Conservation (phyloP, 2,888 invertebrate species). For the Argyra leucocephala region DNA sequence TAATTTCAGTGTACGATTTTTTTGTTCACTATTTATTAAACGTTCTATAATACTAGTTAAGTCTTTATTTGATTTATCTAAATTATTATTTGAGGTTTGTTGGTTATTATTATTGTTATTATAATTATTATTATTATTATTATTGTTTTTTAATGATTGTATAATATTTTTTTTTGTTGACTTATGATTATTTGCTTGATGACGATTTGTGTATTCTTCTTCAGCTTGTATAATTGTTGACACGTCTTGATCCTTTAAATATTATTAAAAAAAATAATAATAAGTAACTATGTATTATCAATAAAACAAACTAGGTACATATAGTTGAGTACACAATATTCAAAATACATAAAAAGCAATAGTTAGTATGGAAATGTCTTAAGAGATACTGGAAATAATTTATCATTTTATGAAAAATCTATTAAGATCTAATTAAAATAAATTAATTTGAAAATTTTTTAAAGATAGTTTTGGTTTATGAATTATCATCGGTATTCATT, state of each 20-base stretch:
- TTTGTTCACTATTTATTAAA: conserved; percentile 40
- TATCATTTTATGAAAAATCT: no score
- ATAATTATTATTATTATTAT: conserved; percentile 12
- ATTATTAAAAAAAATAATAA: conserved; percentile 13
- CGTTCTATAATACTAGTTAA: conserved; percentile 50
- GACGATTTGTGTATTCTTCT: conserved; percentile 38
- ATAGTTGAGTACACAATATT: no score
- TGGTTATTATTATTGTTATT: conserved; percentile 15
- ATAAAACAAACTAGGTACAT: no score
- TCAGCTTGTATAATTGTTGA: conserved; percentile 47
- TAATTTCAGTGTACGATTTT: conserved; percentile 26
- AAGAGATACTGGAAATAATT: no score
- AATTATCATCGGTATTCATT: no score
- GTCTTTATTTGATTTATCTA: conserved; percentile 46
- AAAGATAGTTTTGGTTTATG: no score
- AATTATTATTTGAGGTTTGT: conserved; percentile 23
- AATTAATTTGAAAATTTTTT: no score
- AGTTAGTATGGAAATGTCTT: no score
- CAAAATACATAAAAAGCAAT: no score
- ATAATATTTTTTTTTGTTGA: conserved; percentile 30
- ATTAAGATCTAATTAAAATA: no score
- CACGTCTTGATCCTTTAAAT: conserved; percentile 43
- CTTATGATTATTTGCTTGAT: conserved; percentile 21
- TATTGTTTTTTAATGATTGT: neutral
- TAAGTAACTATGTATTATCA: no score